Evolutionary conservation across 2,888 invertebrate genomes (phyloP).

Genomic region (Euproctis similis): DNA sequence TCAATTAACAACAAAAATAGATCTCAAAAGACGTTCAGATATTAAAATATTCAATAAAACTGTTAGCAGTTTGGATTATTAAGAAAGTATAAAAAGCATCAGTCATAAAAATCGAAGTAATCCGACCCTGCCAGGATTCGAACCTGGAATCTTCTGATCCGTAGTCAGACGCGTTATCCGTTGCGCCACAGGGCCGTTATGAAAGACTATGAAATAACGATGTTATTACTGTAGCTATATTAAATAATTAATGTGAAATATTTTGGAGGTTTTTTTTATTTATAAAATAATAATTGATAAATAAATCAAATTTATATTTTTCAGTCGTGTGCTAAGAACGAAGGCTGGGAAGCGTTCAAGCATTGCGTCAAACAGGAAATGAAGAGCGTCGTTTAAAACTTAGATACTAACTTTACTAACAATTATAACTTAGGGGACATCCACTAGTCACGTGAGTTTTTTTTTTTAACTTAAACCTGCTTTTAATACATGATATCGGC

Average conservation of each 20-base stretch:
- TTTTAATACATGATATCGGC: not conserved
- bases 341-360: slow-evolving; percentile 96
- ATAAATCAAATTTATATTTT: slow-evolving; percentile 59
- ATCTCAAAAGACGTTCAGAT: no score
- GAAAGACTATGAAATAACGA: no score
- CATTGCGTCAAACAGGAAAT: slow-evolving; percentile 93
- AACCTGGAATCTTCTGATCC: slow-evolving; percentile 83
- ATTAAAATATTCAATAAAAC: no score
- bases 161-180: slow-evolving; percentile 83
- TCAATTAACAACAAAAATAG: no score
- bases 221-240: no score
- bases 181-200: slow-evolving; percentile 80
- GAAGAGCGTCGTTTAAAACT: slow-evolving; percentile 77
- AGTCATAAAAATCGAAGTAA: no score
- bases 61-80: no score
- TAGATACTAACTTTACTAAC: slow-evolving; percentile 9
- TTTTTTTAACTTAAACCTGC: not conserved
- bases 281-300: no score
- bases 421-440: slow-evolving; percentile 9
- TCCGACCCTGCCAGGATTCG: slow-evolving; percentile 79
- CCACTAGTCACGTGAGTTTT: not conserved
- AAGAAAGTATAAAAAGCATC: not conserved
- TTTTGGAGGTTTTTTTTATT: no score
- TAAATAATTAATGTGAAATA: no score
- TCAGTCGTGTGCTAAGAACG: slow-evolving; percentile 90